Evolutionary conservation across 2,797 vertebrate genomes (phyloP).

Genomic region (Rhodeus uyekii): DNA sequence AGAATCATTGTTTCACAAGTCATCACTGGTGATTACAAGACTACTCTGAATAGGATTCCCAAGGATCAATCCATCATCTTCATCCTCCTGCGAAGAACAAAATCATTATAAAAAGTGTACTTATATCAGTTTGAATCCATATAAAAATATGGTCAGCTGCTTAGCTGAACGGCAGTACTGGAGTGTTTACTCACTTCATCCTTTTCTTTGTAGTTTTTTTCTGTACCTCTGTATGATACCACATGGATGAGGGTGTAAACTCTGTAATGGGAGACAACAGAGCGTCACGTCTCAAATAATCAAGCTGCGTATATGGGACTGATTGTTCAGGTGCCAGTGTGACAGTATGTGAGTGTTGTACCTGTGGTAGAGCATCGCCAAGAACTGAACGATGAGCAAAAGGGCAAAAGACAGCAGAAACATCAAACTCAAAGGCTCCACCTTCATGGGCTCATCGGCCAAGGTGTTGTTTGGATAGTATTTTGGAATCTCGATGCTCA

Average conservation of each 20-base stretch:
- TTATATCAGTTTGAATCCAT: background rate
- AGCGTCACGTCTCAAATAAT: background rate
- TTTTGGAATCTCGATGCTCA: constrained; percentile 80
- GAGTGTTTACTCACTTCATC: constrained; percentile 57
- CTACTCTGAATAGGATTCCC: constrained; percentile 61
- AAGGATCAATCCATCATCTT: constrained; percentile 53
- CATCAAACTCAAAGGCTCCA: constrained; percentile 84
- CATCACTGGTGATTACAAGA: constrained; percentile 66
- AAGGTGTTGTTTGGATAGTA: constrained; percentile 58
- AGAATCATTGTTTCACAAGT: constrained; percentile 59
- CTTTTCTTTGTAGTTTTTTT: constrained; percentile 74
- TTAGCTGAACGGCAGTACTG: background rate
- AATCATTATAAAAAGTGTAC: background rate
- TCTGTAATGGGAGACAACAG: constrained; percentile 59
- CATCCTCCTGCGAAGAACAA: constrained; percentile 61
- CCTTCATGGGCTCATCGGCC: constrained; percentile 65
- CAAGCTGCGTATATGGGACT: background rate
- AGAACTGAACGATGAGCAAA: constrained; percentile 78
- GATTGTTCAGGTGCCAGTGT: background rate
- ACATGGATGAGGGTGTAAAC: constrained; percentile 82
- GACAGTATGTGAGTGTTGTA: constrained; percentile 46
- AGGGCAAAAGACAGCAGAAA: constrained; percentile 80
- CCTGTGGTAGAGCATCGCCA: constrained; percentile 86
- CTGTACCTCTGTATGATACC: constrained; percentile 76
- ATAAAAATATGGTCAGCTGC: background rate